These are phyloP conservation scores for Agrotis clavis DNA, from an alignment of 2,888 invertebrate species.

Conservation along the genomic window DNA sequence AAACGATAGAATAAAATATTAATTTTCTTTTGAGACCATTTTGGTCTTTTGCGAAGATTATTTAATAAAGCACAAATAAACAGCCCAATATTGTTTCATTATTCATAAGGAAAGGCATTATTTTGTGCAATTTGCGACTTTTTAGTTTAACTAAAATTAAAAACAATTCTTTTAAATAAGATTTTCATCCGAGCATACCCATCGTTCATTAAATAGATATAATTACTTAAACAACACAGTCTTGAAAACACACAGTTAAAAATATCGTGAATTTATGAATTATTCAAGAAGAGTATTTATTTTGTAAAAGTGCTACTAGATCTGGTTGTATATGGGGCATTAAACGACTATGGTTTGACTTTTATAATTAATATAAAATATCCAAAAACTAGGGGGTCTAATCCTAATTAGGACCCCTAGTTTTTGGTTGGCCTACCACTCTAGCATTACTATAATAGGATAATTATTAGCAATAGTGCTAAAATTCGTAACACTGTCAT, in stretches of 20 bases:
- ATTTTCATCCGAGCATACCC: conserved; percentile 57
- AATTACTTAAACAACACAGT: conserved; percentile 75
- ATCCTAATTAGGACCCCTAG: too few species aligned
- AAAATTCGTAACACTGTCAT: too few species aligned
- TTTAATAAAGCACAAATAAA: conserved; percentile 30
- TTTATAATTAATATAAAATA: conserved; percentile 1
- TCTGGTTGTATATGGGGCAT: too few species aligned
- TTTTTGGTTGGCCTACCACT: too few species aligned
- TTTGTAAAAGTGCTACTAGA: conserved; percentile 56
- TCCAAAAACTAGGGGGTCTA: neutral
- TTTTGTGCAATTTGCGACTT: conserved; percentile 39
- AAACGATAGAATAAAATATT: too few species aligned
- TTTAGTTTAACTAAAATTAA: conserved; percentile 21
- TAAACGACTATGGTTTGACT: neutral
- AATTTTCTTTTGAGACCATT: too few species aligned
- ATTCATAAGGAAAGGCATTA: conserved; percentile 50
- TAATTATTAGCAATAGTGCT: too few species aligned
- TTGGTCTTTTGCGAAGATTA: neutral
- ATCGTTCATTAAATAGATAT: conserved; percentile 57
- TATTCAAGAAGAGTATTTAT: conserved; percentile 26
- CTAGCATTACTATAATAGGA: too few species aligned
- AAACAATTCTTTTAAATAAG: neutral
- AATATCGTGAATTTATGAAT: conserved; percentile 51
- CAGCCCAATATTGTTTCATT: conserved; percentile 47
- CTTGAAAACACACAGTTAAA: conserved; percentile 74